Evolutionary conservation across 2,797 vertebrate species (phyloP).

Genomic region (Anomalospiza imberbis): DNA sequence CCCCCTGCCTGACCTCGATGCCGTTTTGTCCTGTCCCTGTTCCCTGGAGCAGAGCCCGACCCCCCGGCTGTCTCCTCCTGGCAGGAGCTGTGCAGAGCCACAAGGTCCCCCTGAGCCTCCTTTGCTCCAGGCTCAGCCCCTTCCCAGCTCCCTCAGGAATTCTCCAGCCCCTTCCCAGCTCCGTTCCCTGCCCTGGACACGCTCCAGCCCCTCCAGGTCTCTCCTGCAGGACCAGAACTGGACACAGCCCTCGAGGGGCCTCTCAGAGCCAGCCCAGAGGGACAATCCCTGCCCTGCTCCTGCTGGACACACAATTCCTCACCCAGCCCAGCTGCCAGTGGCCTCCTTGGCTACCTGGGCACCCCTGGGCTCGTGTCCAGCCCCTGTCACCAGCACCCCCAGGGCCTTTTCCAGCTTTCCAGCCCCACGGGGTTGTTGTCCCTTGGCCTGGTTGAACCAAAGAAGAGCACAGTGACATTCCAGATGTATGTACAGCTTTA

Average conservation of each 20-base stretch:
- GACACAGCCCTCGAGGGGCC: no score
- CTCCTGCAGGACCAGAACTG: not conserved
- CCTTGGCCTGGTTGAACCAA: not conserved
- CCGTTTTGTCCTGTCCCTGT: no score
- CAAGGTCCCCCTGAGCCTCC: not conserved
- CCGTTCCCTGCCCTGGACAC: not conserved
- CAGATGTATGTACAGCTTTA: not conserved
- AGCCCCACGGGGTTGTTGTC: fast-evolving
- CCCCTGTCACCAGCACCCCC: not conserved
- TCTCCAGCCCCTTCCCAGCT: no score
- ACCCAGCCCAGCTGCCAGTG: not conserved
- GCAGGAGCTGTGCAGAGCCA: not conserved
- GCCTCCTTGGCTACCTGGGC: not conserved
- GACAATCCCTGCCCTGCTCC: not conserved
- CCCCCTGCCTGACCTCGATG: not conserved
- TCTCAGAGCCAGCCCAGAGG: not conserved
- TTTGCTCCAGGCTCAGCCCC: not conserved
- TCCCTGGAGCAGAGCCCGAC: not conserved
- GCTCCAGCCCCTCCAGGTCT: not conserved
- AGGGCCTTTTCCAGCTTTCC: not conserved
- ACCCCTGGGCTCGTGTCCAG: not conserved
- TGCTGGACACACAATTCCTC: not conserved
- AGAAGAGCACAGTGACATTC: not conserved
- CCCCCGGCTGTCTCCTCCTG: not conserved
- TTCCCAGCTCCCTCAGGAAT: not conserved